Percentiles rank a stretch among this genome's conserved stretches.
Evolutionary conservation across 2,888 invertebrate genomes (phyloP).

Genomic region (Xylocampa areola): DNA sequence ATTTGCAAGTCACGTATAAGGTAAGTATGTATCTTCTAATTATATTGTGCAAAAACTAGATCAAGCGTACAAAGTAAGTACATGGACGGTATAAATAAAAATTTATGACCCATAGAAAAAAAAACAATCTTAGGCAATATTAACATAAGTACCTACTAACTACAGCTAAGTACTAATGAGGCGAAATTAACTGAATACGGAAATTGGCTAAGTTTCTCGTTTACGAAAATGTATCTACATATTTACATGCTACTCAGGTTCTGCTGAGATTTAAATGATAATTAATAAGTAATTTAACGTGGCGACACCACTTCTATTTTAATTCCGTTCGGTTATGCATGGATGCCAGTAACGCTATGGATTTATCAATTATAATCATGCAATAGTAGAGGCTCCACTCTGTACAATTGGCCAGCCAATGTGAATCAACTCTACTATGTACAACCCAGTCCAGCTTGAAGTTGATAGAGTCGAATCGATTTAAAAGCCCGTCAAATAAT

Average conservation of each 20-base stretch:
- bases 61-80: too few relatives aligned
- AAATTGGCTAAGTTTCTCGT: constrained; percentile 27
- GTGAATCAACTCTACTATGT: not conserved
- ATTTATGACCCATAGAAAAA: too few relatives aligned
- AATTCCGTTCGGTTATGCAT: constrained; percentile 34
- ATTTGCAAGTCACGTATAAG: too few relatives aligned
- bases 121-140: too few relatives aligned
- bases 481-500: not conserved
- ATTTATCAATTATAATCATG: constrained; percentile 7
- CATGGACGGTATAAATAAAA: too few relatives aligned
- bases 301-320: constrained; percentile 39
- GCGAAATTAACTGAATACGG: constrained; percentile 17
- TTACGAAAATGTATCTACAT: constrained; percentile 29
- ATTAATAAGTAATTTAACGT: constrained; percentile 26
- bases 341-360: constrained; percentile 15
- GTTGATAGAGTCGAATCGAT: not conserved
- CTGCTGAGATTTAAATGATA: constrained; percentile 32
- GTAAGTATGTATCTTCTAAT: too few relatives aligned
- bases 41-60: too few relatives aligned
- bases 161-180: constrained; percentile 26
- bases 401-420: not conserved
- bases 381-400: not conserved
- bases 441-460: not conserved
- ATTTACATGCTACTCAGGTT: constrained; percentile 43
- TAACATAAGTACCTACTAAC: too few relatives aligned